Evolutionary conservation across 2,113 vertebrate genomes (phyloP).

Genomic region (Madoqua kirkii): DNA sequence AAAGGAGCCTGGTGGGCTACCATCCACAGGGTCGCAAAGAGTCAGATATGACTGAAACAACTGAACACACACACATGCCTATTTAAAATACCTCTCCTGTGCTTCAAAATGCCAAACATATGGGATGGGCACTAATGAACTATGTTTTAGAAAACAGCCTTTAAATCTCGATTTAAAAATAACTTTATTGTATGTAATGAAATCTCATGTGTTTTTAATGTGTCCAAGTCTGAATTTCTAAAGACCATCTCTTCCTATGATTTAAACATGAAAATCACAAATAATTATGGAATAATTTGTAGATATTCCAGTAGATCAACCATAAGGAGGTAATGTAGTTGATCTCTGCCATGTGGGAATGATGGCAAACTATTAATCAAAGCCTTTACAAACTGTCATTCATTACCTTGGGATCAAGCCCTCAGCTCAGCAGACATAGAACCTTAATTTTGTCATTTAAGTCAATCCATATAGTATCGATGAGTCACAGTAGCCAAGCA

Average conservation of each 20-base stretch:
- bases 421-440: not conserved
- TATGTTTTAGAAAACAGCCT: not conserved
- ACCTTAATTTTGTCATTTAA: not conserved
- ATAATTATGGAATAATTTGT: not conserved
- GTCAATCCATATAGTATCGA: not conserved
- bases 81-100: not conserved
- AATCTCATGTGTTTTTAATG: constrained; percentile 26
- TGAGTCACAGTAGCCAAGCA: not conserved
- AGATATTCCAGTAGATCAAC: not conserved
- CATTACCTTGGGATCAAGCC: not conserved
- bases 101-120: not conserved
- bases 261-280: not conserved
- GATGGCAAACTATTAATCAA: not conserved
- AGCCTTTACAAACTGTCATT: not conserved
- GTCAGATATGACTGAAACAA: not conserved
- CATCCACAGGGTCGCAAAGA: not conserved
- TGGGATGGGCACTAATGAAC: not conserved
- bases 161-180: constrained; percentile 25
- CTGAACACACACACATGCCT: not conserved
- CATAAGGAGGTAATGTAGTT: not conserved
- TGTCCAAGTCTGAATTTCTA: not conserved
- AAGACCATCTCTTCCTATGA: not conserved
- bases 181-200: not conserved
- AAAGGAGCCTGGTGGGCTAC: not conserved
- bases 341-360: not conserved